Evolutionary conservation across 2,888 invertebrate genomes (phyloP).

Genomic region (Zygothrica quintamaculata): DNA sequence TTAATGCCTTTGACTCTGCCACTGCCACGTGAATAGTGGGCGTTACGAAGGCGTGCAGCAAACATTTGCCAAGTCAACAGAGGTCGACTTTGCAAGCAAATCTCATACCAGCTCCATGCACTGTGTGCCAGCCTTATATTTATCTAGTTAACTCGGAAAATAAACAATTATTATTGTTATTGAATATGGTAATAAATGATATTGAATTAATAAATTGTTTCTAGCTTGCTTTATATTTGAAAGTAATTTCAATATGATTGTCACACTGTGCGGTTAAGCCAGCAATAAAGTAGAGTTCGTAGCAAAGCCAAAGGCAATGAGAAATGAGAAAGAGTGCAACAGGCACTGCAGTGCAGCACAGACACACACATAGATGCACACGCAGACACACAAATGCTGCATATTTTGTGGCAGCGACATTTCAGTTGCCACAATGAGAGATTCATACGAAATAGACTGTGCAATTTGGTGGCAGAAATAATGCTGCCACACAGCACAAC

Average conservation of each 20-base stretch:
- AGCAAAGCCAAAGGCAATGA: slow-evolving; percentile 12
- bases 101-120: slow-evolving; percentile 26
- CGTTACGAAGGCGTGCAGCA: slow-evolving; percentile 43
- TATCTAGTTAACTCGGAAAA: neutral
- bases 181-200: no score
- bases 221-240: neutral
- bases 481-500: slow-evolving; percentile 19
- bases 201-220: neutral
- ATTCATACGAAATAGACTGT: slow-evolving; percentile 37
- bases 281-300: slow-evolving; percentile 12
- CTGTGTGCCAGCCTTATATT: slow-evolving; percentile 33
- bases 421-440: slow-evolving; percentile 36
- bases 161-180: neutral
- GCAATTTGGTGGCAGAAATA: slow-evolving; percentile 45
- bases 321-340: slow-evolving; percentile 41
- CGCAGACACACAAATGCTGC: slow-evolving; percentile 9
- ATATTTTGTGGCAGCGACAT: slow-evolving; percentile 17
- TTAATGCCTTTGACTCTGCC: slow-evolving; percentile 61
- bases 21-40: slow-evolving; percentile 10
- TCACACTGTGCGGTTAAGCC: slow-evolving; percentile 32
- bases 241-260: neutral
- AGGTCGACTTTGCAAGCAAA: slow-evolving; percentile 29
- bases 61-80: slow-evolving; percentile 55
- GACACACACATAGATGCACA: slow-evolving; percentile 13
- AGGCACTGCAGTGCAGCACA: slow-evolving; percentile 54